Percentiles rank a stretch among this genome's conserved stretches.
These are phyloP conservation scores for Rhinophrynus dorsalis DNA, from an alignment of 2,797 vertebrate genomes.

Conservation along the genomic window DNA sequence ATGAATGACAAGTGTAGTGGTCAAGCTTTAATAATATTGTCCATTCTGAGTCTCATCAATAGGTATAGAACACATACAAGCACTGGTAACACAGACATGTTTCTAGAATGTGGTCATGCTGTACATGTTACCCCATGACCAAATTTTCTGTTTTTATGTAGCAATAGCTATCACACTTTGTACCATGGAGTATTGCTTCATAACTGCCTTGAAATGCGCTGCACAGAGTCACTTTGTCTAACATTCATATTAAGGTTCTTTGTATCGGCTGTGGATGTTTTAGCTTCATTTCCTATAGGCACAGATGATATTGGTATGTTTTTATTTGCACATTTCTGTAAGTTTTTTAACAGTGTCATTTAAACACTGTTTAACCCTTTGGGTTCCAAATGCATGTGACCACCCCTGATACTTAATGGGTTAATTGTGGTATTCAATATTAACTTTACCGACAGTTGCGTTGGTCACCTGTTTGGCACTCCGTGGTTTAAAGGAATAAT, in stretches of 20 bases:
- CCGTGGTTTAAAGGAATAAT: no score
- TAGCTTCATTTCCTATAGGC: background rate
- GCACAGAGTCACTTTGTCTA: constrained; percentile 37
- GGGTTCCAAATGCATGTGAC: no score
- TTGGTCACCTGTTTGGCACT: no score
- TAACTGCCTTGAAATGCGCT: constrained; percentile 4
- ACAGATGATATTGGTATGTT: constrained; percentile 7
- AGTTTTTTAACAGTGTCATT: background rate
- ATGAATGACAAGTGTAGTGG: no score
- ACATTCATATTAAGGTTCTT: background rate
- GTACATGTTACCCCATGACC: constrained; percentile 5
- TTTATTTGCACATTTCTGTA: constrained; percentile 33
- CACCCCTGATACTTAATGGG: no score
- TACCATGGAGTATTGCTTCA: background rate
- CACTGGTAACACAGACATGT: background rate
- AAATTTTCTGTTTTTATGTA: constrained; percentile 32
- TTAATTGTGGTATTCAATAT: no score
- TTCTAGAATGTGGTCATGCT: constrained; percentile 32
- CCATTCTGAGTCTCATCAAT: no score
- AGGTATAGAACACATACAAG: no score
- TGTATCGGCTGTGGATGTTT: constrained; percentile 6
- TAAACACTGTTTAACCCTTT: background rate
- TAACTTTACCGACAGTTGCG: no score
- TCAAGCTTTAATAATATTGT: no score
- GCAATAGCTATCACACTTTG: constrained; percentile 8